phyloP scores from a whole-genome alignment of 2,888 invertebrate genomes.

The Oithona nana region DNA sequence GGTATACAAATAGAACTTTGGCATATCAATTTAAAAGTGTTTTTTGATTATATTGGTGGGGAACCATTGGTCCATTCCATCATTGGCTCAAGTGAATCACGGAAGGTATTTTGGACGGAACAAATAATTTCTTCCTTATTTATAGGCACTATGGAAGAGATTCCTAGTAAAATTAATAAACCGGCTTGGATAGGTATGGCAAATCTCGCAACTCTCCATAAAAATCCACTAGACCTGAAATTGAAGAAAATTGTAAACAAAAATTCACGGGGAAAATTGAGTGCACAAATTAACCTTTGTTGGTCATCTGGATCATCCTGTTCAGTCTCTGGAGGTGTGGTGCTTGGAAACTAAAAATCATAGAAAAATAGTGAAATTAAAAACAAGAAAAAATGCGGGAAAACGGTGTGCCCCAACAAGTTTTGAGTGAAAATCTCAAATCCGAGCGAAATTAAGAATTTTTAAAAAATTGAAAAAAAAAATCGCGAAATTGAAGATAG shows the following conservation, averaged over 20 bases:
- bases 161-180: constrained; percentile 74
- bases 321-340: neutral
- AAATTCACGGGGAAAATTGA: too few relatives aligned
- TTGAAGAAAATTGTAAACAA: too few relatives aligned
- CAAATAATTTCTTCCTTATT: constrained; percentile 65
- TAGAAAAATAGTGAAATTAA: neutral
- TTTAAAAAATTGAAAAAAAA: too few relatives aligned
- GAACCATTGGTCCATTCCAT: constrained; percentile 79
- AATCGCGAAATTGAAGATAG: too few relatives aligned
- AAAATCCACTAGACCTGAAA: too few relatives aligned
- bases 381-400: too few relatives aligned
- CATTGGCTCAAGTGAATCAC: constrained; percentile 65
- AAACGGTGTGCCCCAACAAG: too few relatives aligned
- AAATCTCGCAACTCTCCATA: constrained; percentile 53
- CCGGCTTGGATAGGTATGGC: constrained; percentile 86
- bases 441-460: too few relatives aligned
- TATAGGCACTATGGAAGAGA: constrained; percentile 70
- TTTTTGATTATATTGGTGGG: constrained; percentile 52
- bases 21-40: neutral
- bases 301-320: neutral
- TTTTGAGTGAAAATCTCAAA: too few relatives aligned
- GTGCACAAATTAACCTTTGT: neutral
- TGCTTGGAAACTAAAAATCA: neutral
- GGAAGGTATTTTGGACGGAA: constrained; percentile 61
- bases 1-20: too few relatives aligned